Base-by-base conservation (phyloP, 2,797 vertebrate species). In the Acipenser oxyrinchus region DNA sequence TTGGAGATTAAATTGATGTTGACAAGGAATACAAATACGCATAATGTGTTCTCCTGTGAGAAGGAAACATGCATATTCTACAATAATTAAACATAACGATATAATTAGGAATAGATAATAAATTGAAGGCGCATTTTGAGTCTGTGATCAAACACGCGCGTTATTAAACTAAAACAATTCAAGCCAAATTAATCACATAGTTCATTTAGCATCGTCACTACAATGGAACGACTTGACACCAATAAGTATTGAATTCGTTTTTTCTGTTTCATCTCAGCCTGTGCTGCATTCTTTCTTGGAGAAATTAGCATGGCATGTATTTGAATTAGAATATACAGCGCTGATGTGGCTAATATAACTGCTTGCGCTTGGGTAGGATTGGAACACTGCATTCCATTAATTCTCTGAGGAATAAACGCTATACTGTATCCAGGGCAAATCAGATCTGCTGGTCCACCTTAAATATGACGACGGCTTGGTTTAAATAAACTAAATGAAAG, bases 71-170 rank as follows among this genome's bases (percentile, higher is more conserved):
- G 77, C 77, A 80, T 70, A 82, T 76, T 80, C 75, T 71, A 72
- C 70, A 37, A 66, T 81, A 83, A 88, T 89, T 87, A 88, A 86
- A 86, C 83, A 85, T 76, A 78, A 76, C 65, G 67, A 71, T 48
- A 53, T 85, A 88, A 89, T 89, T 83, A 89, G 80, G 71, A 84
- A 66, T 50, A 51, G n/a, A 68, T 83, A 85, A 89, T 79, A 80
- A 86, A 80, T 74, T 70, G 53, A 66, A 51, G 72, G 77, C 78
- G 77, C 78, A 79, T 72, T 53, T 49, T 51, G 75, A 74, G 18
- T 50, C 53, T 60, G 18, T 82, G 84, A 88, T 88, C 84, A 87
- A 85, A 87, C 73, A 57, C 4, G 61, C 61, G 59, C 67, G 61
- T 78, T 73, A 81, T 84, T 76, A 78, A 75, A 70, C 6, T 82